A percentile compares a stretch with the other conserved stretches of the same genome.
phyloP scores from a whole-genome alignment of 2,113 vertebrate genomes.

The Epinephelus moara region DNA sequence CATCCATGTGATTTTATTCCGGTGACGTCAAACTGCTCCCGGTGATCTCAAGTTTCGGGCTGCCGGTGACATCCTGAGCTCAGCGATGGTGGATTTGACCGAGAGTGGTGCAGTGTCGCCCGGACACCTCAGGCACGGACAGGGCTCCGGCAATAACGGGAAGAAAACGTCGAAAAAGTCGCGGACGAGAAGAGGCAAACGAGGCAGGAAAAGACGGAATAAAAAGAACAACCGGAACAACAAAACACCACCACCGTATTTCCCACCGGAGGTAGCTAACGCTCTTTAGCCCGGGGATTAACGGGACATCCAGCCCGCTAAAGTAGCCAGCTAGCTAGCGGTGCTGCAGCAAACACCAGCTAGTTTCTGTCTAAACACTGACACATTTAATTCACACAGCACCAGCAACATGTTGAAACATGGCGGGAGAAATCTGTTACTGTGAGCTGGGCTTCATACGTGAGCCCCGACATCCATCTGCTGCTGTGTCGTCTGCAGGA shows the following conservation, averaged over 20 bases:
- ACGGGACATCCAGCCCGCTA: slow-evolving; percentile 8
- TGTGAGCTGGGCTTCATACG: neutral
- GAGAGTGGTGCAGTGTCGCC: slow-evolving; percentile 44
- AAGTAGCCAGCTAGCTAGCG: slow-evolving; percentile 12
- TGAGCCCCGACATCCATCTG: no score
- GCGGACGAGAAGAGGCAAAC: slow-evolving; percentile 79
- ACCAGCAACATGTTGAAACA: neutral
- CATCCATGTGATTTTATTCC: neutral
- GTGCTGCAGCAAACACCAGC: neutral
- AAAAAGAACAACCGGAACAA: slow-evolving; percentile 81
- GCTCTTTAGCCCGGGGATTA: slow-evolving; percentile 3
- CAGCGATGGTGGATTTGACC: slow-evolving; percentile 70
- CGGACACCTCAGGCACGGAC: slow-evolving; percentile 59
- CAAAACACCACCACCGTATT: slow-evolving; percentile 88
- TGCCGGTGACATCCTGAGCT: neutral
- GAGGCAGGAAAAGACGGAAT: slow-evolving; percentile 84
- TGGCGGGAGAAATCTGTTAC: no score
- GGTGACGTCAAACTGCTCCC: neutral
- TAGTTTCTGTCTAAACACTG: neutral
- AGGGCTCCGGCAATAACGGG: slow-evolving; percentile 60
- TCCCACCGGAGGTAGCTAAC: slow-evolving; percentile 91
- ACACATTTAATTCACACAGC: neutral
- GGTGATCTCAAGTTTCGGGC: neutral
- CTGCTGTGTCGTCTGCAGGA: rapidly evolving
- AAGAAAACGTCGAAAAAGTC: slow-evolving; percentile 74